Evolutionary conservation across 2,888 invertebrate genomes (phyloP).

Genomic region (Cistogaster globosa): DNA sequence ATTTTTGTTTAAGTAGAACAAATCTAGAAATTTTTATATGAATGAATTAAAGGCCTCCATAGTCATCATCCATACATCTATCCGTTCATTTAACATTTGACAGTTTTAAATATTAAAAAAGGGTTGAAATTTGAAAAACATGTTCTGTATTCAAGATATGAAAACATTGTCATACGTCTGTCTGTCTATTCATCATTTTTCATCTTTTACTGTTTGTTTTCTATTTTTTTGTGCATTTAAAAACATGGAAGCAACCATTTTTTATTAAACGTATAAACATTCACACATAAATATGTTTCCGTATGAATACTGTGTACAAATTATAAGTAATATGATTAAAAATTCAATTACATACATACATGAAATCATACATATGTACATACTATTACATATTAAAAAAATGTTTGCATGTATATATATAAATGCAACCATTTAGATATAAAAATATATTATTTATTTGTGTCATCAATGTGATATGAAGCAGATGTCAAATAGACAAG

Average conservation of each 20-base stretch:
- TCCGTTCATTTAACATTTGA: conserved; percentile 32
- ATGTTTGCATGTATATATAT: background rate
- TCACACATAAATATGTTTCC: background rate
- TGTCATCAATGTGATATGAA: conserved; percentile 63
- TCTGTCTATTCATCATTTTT: conserved; percentile 48
- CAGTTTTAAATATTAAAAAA: conserved; percentile 24
- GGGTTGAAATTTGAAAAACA: conserved; percentile 39
- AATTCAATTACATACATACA: conserved; percentile 30
- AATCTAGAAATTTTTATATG: conserved; percentile 31
- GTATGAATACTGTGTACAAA: conserved; percentile 12
- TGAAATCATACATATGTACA: background rate
- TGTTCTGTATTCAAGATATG: conserved; percentile 32
- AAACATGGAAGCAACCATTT: conserved; percentile 40
- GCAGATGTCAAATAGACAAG: conserved; percentile 61
- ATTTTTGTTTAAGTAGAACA: background rate
- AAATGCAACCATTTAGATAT: background rate
- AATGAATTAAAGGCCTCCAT: conserved; percentile 35
- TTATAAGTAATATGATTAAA: conserved; percentile 51
- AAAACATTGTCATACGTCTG: conserved; percentile 57
- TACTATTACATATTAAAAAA: no score
- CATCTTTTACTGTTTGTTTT: background rate
- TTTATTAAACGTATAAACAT: background rate
- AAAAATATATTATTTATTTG: conserved; percentile 23
- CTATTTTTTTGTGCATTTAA: background rate
- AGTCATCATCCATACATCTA: conserved; percentile 25